Evolutionary conservation across 2,888 invertebrate species (phyloP).

Genomic region (Xanthia icteritia): DNA sequence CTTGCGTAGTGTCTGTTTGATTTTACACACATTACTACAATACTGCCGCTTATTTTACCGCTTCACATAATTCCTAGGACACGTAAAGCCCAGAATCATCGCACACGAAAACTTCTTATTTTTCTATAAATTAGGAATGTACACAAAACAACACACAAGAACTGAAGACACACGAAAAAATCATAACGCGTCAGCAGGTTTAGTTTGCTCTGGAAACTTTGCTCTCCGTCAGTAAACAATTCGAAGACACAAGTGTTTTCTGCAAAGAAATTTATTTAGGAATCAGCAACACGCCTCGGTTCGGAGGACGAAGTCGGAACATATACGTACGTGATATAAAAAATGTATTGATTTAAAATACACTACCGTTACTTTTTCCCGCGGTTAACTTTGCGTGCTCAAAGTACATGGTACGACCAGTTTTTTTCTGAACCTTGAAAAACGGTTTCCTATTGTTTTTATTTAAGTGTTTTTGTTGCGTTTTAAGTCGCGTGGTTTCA

Average conservation of each 20-base stretch:
- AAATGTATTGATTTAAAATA: slow-evolving; percentile 57
- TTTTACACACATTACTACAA: not conserved
- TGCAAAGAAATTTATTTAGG: slow-evolving; percentile 71
- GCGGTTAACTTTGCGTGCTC: slow-evolving; percentile 52
- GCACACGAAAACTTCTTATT: slow-evolving; percentile 30
- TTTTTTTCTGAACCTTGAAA: slow-evolving; percentile 42
- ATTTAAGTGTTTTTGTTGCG: slow-evolving; percentile 21
- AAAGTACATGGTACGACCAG: slow-evolving; percentile 26
- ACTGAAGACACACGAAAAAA: slow-evolving; percentile 69
- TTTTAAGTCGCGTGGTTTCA: slow-evolving; percentile 2
- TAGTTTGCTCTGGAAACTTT: slow-evolving; percentile 77
- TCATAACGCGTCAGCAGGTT: slow-evolving; percentile 78
- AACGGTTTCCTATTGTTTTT: slow-evolving; percentile 11
- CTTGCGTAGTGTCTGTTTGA: not conserved
- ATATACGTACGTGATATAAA: slow-evolving; percentile 50
- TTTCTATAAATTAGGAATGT: slow-evolving; percentile 62
- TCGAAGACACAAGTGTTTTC: slow-evolving; percentile 69
- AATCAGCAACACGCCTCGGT: slow-evolving; percentile 60
- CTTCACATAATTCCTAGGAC: slow-evolving; percentile 12
- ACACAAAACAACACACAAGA: slow-evolving; percentile 65
- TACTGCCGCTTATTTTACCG: not conserved
- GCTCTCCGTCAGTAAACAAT: slow-evolving; percentile 77
- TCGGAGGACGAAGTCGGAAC: slow-evolving; percentile 51
- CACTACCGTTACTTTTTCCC: slow-evolving; percentile 49
- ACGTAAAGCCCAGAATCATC: slow-evolving; percentile 21